Percentiles rank a stretch among this genome's conserved stretches.
Evolutionary conservation across 2,797 vertebrate species (phyloP).

Genomic region (Microchirus variegatus): DNA sequence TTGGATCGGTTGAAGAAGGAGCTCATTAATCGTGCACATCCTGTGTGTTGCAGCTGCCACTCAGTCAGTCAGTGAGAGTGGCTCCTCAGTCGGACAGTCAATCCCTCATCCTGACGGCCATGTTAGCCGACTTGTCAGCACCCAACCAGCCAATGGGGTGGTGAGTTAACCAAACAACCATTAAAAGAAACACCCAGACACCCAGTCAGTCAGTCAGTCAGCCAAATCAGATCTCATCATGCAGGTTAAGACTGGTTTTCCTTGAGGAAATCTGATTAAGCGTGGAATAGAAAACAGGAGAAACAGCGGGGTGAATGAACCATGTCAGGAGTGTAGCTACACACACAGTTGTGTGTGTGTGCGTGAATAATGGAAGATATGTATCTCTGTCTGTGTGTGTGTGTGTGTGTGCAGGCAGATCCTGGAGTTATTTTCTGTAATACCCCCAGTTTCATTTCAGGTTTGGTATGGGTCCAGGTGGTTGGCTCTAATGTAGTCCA

Average conservation of each 20-base stretch:
- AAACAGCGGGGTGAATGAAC: slow-evolving; percentile 53
- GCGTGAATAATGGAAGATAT: slow-evolving; percentile 54
- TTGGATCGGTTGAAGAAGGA: slow-evolving; percentile 59
- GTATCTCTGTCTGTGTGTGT: slow-evolving; percentile 46
- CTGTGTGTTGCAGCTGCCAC: slow-evolving; percentile 56
- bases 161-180: slow-evolving; percentile 62
- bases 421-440: slow-evolving; percentile 81
- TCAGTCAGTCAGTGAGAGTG: slow-evolving; percentile 61
- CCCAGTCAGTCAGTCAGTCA: slow-evolving; percentile 35
- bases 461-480: slow-evolving; percentile 85
- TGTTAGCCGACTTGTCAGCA: slow-evolving; percentile 64
- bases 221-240: slow-evolving; percentile 69
- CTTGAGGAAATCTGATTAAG: slow-evolving; percentile 81
- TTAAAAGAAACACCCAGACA: slow-evolving; percentile 23
- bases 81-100: slow-evolving; percentile 60
- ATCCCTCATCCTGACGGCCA: slow-evolving; percentile 67
- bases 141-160: slow-evolving; percentile 59
- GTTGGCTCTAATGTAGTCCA: slow-evolving; percentile 84
- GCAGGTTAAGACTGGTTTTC: slow-evolving; percentile 69
- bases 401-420: slow-evolving; percentile 57
- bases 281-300: slow-evolving; percentile 65
- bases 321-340: slow-evolving; percentile 45
- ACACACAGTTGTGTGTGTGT: slow-evolving; percentile 42
- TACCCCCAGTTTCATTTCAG: slow-evolving; percentile 85
- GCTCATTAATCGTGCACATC: slow-evolving; percentile 58